Base-by-base conservation (phyloP, 2,888 invertebrate species). In the Tachystola acroxantha region DNA sequence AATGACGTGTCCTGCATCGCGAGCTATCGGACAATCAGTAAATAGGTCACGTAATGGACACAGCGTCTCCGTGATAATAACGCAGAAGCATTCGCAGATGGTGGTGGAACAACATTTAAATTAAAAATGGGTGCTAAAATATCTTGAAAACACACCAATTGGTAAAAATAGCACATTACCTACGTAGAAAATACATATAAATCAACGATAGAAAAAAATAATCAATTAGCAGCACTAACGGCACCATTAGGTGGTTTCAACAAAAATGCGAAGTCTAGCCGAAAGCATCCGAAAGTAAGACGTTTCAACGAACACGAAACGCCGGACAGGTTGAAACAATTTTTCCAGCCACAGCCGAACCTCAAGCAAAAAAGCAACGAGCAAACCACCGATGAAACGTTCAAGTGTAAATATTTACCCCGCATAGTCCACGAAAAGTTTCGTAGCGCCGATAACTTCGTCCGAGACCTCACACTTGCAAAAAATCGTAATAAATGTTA, bases 341-440 rank as follows among this genome's bases (percentile, higher is more conserved):
- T 70, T 63, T 68, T 54, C 55, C 50, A 57, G 63, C 71, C 72
- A 64, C 72, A 74, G 57, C 52, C 50, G 42, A 67, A 65, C 72
- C 72, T 65, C 69, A 70, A 65, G 55, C 60, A 68, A 71, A 75
- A 73, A 75, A 76, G 46, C 45, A 60, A 48, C 45, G 53, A 57
- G 45, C 50, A 63, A 69, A 73, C 72, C 70, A 37, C 69, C 53
- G 53, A 61, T 64, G 65, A 64, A 67, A 63, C 65, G 68, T 60
- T 72, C 60, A 64, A 62, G 69, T 69, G 73, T 69, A 80, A 82
- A 82, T 80, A 81, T 82, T 81, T 81, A 70, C 74, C 61, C 57
- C 57, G 49, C 58, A 54, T 58, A 63, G 69, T 60, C 63, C 67
- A 65, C 73, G 72, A 70, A 78, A 79, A 80, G 64, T 76, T 77